A percentile compares a stretch with the other conserved stretches of the same genome.
phyloP scores from a whole-genome alignment of 2,888 invertebrate genomes.

The Rhaphigaster nebulosa region DNA sequence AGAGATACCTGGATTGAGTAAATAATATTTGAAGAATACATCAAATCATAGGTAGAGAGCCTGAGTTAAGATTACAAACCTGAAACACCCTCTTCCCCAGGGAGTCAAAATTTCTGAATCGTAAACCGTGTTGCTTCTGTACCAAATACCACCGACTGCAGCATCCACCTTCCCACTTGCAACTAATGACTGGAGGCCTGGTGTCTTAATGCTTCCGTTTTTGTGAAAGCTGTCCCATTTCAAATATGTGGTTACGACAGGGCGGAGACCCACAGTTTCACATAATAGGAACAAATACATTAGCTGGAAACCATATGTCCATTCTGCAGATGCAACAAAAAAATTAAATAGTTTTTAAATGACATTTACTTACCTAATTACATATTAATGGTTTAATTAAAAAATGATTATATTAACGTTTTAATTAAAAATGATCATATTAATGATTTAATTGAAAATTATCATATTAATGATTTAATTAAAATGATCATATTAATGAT shows the following conservation, averaged over 20 bases:
- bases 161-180: neutral
- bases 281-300: neutral
- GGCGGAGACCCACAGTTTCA: neutral
- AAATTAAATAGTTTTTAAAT: too few species aligned
- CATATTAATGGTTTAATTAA: too few species aligned
- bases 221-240: conserved; percentile 7
- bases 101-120: neutral
- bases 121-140: neutral
- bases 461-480: too few species aligned
- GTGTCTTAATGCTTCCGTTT: neutral
- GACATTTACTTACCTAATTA: too few species aligned
- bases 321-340: neutral
- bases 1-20: neutral
- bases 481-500: too few species aligned
- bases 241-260: neutral
- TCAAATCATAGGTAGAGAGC: neutral
- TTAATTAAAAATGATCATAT: too few species aligned
- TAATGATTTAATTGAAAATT: too few species aligned
- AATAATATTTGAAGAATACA: neutral
- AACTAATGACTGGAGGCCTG: neutral
- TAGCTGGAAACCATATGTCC: neutral
- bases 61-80: neutral
- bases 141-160: conserved; percentile 20
- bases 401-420: too few species aligned
- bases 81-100: conserved; percentile 25